Evolutionary conservation across 2,113 vertebrate species (phyloP).

Genomic region (Muscicapa adusta): DNA sequence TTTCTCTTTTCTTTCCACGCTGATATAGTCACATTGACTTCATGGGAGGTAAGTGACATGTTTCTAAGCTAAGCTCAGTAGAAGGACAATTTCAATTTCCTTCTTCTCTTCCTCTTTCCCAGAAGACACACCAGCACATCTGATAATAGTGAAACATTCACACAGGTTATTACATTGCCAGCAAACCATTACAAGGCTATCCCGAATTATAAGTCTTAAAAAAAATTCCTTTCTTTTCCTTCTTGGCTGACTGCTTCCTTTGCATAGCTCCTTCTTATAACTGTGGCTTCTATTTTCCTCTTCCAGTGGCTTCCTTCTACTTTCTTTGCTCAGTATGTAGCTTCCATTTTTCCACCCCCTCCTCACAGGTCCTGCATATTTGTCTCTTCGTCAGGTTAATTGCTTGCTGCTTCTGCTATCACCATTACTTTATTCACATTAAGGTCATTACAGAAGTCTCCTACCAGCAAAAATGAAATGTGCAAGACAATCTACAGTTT

Average conservation of each 20-base stretch:
- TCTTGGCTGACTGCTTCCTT: background rate
- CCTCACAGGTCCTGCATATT: background rate
- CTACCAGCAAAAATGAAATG: background rate
- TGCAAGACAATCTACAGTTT: background rate
- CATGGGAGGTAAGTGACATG: background rate
- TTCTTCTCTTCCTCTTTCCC: background rate
- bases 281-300: accelerated
- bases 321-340: background rate
- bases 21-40: background rate
- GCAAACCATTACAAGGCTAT: background rate
- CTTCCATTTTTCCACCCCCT: background rate
- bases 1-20: background rate
- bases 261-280: background rate
- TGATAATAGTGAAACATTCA: background rate
- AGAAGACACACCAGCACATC: background rate
- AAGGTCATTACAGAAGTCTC: background rate
- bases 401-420: background rate
- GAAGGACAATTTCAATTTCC: background rate
- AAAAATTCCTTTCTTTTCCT: background rate
- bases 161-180: background rate
- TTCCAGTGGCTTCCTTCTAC: background rate
- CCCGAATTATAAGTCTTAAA: background rate
- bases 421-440: background rate
- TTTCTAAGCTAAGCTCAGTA: background rate
- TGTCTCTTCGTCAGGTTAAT: background rate